Percentiles rank a stretch among this genome's conserved stretches.
Conservation (phyloP, 30 jellyfish, hydroid and myxozoan species). For the Morbakka virulenta region DNA sequence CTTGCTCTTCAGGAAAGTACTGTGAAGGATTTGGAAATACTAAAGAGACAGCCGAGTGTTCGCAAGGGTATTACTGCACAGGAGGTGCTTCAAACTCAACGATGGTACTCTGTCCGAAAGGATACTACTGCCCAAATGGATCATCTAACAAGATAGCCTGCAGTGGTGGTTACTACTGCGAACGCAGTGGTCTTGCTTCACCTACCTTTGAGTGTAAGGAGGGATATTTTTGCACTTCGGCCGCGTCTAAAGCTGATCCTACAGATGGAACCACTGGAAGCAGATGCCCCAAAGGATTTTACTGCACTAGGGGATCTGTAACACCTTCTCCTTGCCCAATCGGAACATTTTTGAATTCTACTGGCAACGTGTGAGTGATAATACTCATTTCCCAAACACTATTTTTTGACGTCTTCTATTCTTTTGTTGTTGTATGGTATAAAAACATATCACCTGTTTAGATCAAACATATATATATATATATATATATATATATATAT, state of each 20-base stretch:
- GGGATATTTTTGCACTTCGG: conserved; percentile 81
- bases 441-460: no score
- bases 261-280: conserved; percentile 87
- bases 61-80: conserved; percentile 95
- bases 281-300: conserved; percentile 84
- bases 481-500: no score
- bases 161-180: conserved; percentile 88
- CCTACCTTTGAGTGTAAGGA: conserved; percentile 87
- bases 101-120: conserved; percentile 68
- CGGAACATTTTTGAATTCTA: conserved; percentile 85
- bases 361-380: conserved; percentile 94
- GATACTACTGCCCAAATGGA: conserved; percentile 91
- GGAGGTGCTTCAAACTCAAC: conserved; percentile 81
- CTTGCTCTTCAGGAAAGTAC: conserved; percentile 88
- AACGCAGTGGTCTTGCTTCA: conserved; percentile 59
- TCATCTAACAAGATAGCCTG: conserved; percentile 66
- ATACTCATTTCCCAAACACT: no score
- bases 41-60: conserved; percentile 61
- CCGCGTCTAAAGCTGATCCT: conserved; percentile 78
- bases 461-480: no score
- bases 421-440: no score
- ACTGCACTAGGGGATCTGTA: conserved; percentile 85
- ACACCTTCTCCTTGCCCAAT: conserved; percentile 77
- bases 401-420: no score
- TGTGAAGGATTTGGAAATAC: conserved; percentile 83